A percentile compares a stretch with the other conserved stretches of the same genome.
phyloP scores from a whole-genome alignment of 2,888 invertebrate genomes.

The Athalia rosae region DNA sequence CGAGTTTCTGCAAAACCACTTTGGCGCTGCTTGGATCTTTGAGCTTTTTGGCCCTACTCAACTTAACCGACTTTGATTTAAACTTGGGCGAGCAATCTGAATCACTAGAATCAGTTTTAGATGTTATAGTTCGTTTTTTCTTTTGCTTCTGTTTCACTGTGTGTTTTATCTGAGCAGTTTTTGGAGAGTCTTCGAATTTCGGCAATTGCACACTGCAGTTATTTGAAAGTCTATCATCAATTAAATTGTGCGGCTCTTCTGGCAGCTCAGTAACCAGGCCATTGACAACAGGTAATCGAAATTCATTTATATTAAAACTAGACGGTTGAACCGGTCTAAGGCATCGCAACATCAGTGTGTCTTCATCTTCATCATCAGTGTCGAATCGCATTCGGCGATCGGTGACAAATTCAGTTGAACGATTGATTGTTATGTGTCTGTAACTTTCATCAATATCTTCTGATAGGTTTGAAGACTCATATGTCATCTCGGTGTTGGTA shows the following conservation, averaged over 20 bases:
- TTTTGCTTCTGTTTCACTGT: not conserved
- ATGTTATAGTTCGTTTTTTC: not conserved
- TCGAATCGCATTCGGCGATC: constrained; percentile 53
- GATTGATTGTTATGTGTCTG: not conserved
- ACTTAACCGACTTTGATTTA: constrained; percentile 49
- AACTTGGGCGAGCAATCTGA: constrained; percentile 46
- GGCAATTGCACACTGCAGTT: constrained; percentile 33
- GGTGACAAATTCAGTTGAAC: constrained; percentile 53
- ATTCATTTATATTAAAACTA: constrained; percentile 62
- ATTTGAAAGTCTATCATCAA: constrained; percentile 40
- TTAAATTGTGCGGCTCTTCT: constrained; percentile 3
- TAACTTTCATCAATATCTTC: not conserved
- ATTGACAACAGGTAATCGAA: constrained; percentile 60
- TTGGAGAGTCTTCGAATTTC: constrained; percentile 17
- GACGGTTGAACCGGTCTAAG: constrained; percentile 39
- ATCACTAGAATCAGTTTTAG: constrained; percentile 41
- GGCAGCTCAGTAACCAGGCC: constrained; percentile 50
- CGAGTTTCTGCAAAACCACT: constrained; percentile 66
- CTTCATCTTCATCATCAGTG: constrained; percentile 62
- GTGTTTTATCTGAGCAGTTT: not conserved
- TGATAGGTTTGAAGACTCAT: not conserved
- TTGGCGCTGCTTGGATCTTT: constrained; percentile 67
- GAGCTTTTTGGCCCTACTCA: constrained; percentile 47
- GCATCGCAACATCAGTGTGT: constrained; percentile 60
- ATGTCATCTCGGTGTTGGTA: not conserved